Evolutionary conservation across 2,797 vertebrate genomes (phyloP).

Genomic region (Pteropus rufus): DNA sequence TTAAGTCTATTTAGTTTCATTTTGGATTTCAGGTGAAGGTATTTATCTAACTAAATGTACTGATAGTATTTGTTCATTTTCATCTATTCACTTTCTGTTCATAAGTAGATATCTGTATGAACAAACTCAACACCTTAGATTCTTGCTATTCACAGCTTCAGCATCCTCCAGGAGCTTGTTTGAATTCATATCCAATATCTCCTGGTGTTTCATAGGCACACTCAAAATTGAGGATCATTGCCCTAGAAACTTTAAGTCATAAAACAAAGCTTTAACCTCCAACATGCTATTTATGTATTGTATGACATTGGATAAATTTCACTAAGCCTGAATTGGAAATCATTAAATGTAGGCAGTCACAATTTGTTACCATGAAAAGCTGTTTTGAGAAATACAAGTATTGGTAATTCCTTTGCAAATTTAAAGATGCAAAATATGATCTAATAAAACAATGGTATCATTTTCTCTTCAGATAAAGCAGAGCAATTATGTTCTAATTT

Average conservation of each 20-base stretch:
- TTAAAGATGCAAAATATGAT: not conserved
- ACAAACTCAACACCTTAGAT: not conserved
- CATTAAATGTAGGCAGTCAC: not conserved
- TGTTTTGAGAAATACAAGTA: not conserved
- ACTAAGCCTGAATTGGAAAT: not conserved
- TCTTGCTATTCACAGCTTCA: not conserved
- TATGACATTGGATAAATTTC: not conserved
- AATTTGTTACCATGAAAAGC: not conserved
- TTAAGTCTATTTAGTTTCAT: not conserved
- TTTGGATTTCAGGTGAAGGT: not conserved
- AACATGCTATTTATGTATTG: not conserved
- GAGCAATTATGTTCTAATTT: not conserved
- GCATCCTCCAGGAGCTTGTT: not conserved
- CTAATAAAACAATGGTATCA: not conserved
- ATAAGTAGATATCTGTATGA: not conserved
- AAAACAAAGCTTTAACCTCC: not conserved
- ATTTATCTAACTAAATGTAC: not conserved
- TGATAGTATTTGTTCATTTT: not conserved
- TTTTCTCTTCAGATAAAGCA: not conserved
- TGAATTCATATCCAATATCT: not conserved
- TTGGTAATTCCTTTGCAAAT: not conserved
- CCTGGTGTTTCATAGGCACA: not conserved
- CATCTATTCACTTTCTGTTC: not conserved
- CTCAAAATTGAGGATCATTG: not conserved
- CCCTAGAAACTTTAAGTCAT: not conserved